Percentiles rank a stretch among this genome's conserved stretches.
Evolutionary conservation across 2,113 vertebrate species (phyloP).

Genomic region (Opisthocomus hoazin): DNA sequence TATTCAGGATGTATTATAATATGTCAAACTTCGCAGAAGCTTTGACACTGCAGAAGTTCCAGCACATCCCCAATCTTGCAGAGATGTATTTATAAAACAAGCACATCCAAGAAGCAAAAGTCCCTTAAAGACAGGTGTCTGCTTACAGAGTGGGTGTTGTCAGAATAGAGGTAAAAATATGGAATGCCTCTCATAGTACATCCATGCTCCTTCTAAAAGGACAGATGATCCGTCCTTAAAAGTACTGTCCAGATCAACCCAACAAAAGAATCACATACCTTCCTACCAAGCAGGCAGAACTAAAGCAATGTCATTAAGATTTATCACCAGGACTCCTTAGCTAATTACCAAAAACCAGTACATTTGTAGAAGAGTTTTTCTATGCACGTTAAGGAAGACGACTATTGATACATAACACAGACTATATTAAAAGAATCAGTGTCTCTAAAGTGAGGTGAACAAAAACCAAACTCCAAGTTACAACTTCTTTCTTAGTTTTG

Average conservation of each 20-base stretch:
- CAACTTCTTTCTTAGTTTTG: neutral
- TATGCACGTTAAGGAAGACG: accelerated
- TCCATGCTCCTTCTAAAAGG: neutral
- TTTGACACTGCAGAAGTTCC: neutral
- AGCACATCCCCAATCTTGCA: neutral
- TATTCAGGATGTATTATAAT: neutral
- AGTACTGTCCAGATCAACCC: neutral
- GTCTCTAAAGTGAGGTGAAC: neutral
- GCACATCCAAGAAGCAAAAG: neutral
- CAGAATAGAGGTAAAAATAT: neutral
- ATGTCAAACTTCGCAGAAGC: neutral
- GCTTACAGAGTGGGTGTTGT: neutral
- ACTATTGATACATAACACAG: neutral
- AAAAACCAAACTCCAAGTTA: neutral
- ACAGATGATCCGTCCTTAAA: neutral
- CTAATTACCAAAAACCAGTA: neutral
- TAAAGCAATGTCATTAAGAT: neutral
- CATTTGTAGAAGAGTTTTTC: neutral
- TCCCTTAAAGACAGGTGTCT: neutral
- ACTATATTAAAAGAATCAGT: neutral
- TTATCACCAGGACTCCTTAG: neutral
- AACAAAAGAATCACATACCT: neutral
- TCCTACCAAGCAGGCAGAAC: neutral
- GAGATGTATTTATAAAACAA: constrained; percentile 2
- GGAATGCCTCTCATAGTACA: neutral